Base-by-base conservation (phyloP, 2,888 invertebrate genomes). In the Drosophila monieri region DNA sequence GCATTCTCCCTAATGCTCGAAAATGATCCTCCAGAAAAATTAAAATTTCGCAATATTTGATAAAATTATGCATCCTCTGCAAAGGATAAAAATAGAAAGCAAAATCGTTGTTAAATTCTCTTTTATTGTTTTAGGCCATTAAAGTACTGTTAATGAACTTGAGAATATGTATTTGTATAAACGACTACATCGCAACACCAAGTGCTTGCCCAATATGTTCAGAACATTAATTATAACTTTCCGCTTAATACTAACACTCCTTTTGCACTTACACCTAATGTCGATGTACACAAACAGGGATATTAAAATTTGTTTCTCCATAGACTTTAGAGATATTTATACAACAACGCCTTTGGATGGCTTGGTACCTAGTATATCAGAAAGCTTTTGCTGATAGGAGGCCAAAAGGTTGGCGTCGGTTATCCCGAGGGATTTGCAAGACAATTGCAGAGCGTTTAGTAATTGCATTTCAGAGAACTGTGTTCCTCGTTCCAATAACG, bases 391-490 rank as follows among this genome's bases (percentile, higher is more conserved):
- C 76, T 97, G 93, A 83, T 96, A 95, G 60, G 93, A 93, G 77
- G 93, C 94, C 84, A 95, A 93, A 47, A 93, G 93, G 48, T 93
- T 92, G 27, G 92, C 90, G 23, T 94, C 92, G 30, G 93, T 91
- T 35, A 92, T 92, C 37, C 91, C 91, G 32, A 93, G 94, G 9
- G 93, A 94, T 90, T 93, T 95, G 86, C 93, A 96, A 88, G 94
- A 95, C 76, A 97, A 93, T 86, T 96, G 95, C 89, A 97, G 93
- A 37, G 97, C 95, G 91, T 96, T 96, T 90, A 95, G 94, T 90
- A 98, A 97, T 90, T 98, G 98, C 85, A 96, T 92, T 90, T 97
- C 96, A 0, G 96, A 95, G 92, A 97, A 98, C 90, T 96, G 95
- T 0, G 97, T 94, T 1, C 98, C 98, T 80, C 96, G 95, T 90